phyloP scores from a whole-genome alignment of 2,888 invertebrate species.

The Caenorhabditis panamensis region DNA sequence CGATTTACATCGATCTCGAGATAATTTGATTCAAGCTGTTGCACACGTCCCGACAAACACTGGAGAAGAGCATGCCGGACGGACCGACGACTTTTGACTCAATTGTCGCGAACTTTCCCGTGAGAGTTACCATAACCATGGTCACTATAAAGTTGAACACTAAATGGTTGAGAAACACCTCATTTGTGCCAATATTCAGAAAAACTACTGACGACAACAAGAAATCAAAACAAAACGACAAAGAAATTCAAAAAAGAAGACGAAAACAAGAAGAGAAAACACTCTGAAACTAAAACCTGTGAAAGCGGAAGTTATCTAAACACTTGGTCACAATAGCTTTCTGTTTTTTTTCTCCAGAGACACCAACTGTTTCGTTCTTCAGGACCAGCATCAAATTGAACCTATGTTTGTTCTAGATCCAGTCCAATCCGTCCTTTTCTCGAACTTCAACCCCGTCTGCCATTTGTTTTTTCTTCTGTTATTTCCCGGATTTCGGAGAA shows the following conservation, averaged over 20 bases:
- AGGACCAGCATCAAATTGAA: not conserved
- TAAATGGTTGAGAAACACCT: too few relatives aligned
- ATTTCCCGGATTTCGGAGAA: not conserved
- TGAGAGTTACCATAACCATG: not conserved
- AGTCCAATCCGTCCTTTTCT: too few relatives aligned
- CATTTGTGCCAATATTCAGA: too few relatives aligned
- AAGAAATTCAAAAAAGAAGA: not conserved
- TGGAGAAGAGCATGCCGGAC: slow-evolving; percentile 46
- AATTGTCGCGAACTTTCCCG: not conserved
- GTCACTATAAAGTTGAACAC: not conserved
- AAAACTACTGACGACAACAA: too few relatives aligned
- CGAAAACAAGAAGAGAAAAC: not conserved
- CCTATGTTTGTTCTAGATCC: not conserved
- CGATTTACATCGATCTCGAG: slow-evolving; percentile 66
- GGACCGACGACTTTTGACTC: slow-evolving; percentile 30
- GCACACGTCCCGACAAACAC: slow-evolving; percentile 62
- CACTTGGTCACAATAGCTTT: not conserved
- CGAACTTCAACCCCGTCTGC: too few relatives aligned
- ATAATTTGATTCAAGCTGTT: slow-evolving; percentile 65
- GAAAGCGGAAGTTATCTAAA: not conserved
- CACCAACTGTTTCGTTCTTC: not conserved
- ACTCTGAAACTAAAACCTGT: not conserved
- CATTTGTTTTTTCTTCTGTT: not conserved
- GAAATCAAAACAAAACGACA: not conserved
- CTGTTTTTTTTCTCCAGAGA: not conserved